Base-by-base conservation (phyloP, 1,140 invertebrate species). In the Philaenus spumarius region DNA sequence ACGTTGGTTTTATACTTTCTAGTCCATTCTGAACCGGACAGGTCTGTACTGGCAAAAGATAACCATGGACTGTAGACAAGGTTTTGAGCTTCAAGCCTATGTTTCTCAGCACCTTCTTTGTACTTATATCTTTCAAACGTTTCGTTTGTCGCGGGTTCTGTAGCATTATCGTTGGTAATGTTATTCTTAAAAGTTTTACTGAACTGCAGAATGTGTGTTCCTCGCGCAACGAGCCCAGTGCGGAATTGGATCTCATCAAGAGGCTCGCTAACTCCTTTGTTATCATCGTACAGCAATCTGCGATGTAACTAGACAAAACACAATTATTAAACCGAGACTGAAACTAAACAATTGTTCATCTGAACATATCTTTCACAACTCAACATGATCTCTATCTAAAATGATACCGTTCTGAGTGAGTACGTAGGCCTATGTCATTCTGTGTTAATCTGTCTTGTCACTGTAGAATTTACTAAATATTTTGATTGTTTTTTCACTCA, bases 211-310 rank as follows among this genome's bases (percentile, higher is more conserved):
- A 61, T 58, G 39, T 68, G 66, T 22, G 59, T 63, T 15, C 66
- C 66, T 12, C 67, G 52, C 2, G 59, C 59, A 4, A 67, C 65
- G 19, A 70, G 56, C 7, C 68, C 68, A 24, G 59, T 55, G 1
- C 59, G 60, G 37, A 55, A 68, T 42, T 63, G 81, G 4, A 72
- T 73, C 68, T 84, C 82, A 67, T 85, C 80, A 14, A 84, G 62
- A 14, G 81, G 68, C 69, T 84, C 82, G 11, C 73, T 76, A 19
- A 85, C 81, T 14, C 82, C 82, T 47, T 78, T 76, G 12, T 70
- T 71, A 67, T 85, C 82, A 68, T 84, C 82, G 65, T 73, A 62
- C 17, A 82, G 65, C 9, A 77, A 63, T 19, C 68, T 45, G 24
- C 68, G 58, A 39, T 70, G 68, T 24, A 69, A 45, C 67, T 66